Base-by-base conservation (phyloP, 2,797 vertebrate genomes). In the Dendrocincla fuliginosa region DNA sequence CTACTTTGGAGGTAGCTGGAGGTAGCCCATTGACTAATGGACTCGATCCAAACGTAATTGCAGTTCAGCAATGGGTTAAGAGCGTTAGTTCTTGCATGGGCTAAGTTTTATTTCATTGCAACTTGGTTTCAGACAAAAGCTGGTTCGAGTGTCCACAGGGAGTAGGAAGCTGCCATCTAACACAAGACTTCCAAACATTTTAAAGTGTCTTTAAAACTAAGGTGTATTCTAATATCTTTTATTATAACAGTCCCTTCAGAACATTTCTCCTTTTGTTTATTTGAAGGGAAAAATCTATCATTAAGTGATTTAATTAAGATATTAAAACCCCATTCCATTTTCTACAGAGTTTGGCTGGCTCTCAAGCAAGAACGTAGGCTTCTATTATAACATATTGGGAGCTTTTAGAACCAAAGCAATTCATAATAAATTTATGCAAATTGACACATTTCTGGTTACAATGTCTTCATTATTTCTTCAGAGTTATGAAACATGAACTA, bases 341-440 rank as follows among this genome's bases (percentile, higher is more conserved):
- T 85, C 80, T 79, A 71, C 83, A 90, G 74, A 86, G 24, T 79
- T 93, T 94, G 92, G 84, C 91, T 96, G 86, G 68, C 86, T 95
- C 75, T 94, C 74, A 87, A 80, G 81, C 63, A 96, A 90, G 84
- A 90, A 96, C 10, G 70, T 96, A 94, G 96, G 93, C 88, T 96
- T 96, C 80, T 95, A 89, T 95, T 95, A 42, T 75, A 97, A 95
- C 96, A 96, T 96, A 96, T 95, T 95, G 94, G 60, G 68, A 95
- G 89, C 71, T 94, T 93, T 96, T 87, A 95, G 65, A 93, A 96
- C 60, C 88, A 94, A 95, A 97, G 93, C 94, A 96, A 80, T 89
- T 94, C 75, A 91, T 74, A 94, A 96, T 96, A 96, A 89, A 93
- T 93, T 87, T 96, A 96, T 96, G 92, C 95, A 95, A 95, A 97